Evolutionary conservation across 1,140 invertebrate species (phyloP).

Genomic region (Solenopsis fugax): DNA sequence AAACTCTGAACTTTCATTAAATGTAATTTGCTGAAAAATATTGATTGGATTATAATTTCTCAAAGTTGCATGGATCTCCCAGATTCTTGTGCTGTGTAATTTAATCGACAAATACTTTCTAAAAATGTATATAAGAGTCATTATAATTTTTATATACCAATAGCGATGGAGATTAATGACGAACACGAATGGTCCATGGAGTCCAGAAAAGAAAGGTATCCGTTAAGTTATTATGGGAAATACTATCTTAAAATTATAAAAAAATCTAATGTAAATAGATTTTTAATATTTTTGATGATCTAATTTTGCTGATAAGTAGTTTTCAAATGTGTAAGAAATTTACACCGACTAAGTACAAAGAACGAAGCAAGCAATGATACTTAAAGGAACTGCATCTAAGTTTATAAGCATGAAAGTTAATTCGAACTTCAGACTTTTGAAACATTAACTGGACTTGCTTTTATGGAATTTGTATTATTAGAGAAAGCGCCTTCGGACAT

Average conservation of each 20-base stretch:
- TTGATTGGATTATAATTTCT: too few relatives aligned
- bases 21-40: too few relatives aligned
- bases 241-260: slow-evolving; percentile 8
- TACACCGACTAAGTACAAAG: neutral
- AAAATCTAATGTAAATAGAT: neutral
- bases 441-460: slow-evolving; percentile 4
- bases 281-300: neutral
- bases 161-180: too few relatives aligned
- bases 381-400: neutral
- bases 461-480: neutral
- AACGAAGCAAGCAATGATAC: neutral
- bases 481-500: neutral
- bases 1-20: too few relatives aligned
- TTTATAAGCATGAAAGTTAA: neutral
- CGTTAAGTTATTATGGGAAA: neutral
- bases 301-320: neutral
- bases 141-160: too few relatives aligned
- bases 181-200: too few relatives aligned
- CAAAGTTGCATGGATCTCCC: too few relatives aligned
- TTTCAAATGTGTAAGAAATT: neutral
- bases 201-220: too few relatives aligned
- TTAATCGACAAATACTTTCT: too few relatives aligned
- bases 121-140: too few relatives aligned
- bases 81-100: too few relatives aligned
- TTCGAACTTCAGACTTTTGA: neutral